Conservation (phyloP, 1,140 invertebrate genomes). For the Lepidurus packardi region DNA sequence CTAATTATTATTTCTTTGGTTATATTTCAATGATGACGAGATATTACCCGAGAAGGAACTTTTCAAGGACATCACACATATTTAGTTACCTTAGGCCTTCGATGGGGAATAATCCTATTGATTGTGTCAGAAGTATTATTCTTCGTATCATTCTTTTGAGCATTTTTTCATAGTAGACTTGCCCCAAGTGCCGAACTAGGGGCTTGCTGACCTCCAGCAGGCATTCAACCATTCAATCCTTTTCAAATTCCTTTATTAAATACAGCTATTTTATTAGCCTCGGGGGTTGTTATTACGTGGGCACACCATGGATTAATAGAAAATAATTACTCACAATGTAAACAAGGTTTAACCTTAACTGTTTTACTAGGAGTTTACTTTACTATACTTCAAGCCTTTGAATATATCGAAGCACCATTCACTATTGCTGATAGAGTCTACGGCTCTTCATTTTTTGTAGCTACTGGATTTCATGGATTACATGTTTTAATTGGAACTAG, state of each 20-base stretch:
- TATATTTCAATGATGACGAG: conserved; percentile 59
- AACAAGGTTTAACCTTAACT: conserved; percentile 49
- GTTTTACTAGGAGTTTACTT: conserved; percentile 51
- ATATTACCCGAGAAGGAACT: conserved; percentile 44
- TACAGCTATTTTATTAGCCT: conserved; percentile 54
- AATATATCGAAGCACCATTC: conserved; percentile 49
- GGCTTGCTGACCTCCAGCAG: conserved; percentile 51
- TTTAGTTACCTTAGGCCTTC: conserved; percentile 48
- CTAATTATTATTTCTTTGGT: conserved; percentile 47
- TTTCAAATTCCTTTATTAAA: conserved; percentile 57
- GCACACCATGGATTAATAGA: conserved; percentile 53
- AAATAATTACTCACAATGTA: conserved; percentile 47
- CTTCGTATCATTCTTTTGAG: conserved; percentile 58
- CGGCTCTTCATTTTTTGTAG: conserved; percentile 62
- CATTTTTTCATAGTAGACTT: conserved; percentile 58
- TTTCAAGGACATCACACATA: conserved; percentile 47
- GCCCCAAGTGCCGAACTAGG: conserved; percentile 57
- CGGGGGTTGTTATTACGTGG: conserved; percentile 54
- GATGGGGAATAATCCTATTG: conserved; percentile 57
- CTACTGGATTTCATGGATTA: conserved; percentile 64
- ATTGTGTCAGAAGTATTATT: conserved; percentile 59
- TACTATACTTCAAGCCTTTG: conserved; percentile 44
- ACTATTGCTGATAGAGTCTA: conserved; percentile 56
- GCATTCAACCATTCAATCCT: conserved; percentile 56
- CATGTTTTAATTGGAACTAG: conserved; percentile 63